These are phyloP conservation scores for Cyanistes caeruleus DNA, from an alignment of 2,113 vertebrate species.

Conservation along the genomic window DNA sequence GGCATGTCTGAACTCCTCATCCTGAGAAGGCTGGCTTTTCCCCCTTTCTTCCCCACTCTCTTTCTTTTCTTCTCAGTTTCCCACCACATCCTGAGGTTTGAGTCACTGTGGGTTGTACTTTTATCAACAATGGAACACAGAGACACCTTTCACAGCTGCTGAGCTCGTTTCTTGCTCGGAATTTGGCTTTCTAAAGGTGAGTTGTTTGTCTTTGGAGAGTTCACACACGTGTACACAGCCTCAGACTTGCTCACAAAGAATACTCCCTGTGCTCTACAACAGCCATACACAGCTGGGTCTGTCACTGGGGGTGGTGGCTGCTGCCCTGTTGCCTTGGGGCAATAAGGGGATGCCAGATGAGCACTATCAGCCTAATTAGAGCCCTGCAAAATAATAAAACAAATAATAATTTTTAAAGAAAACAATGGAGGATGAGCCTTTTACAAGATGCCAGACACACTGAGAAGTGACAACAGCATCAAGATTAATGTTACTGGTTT, in stretches of 20 bases:
- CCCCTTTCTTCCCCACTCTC: neutral
- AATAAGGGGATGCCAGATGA: neutral
- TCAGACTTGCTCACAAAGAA: constrained; percentile 14
- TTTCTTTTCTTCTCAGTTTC: neutral
- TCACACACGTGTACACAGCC: neutral
- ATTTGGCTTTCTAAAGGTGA: constrained; percentile 15
- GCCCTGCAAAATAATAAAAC: neutral
- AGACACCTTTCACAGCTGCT: constrained; percentile 38
- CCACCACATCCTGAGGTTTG: neutral
- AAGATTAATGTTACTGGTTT: neutral
- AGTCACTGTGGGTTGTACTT: constrained; percentile 2
- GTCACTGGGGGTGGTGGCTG: neutral
- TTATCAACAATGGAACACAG: neutral
- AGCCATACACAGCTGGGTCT: neutral
- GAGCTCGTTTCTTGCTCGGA: neutral
- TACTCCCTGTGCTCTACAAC: neutral
- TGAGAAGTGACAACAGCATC: neutral
- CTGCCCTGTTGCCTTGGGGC: neutral
- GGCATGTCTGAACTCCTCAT: constrained; percentile 26
- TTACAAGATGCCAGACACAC: neutral
- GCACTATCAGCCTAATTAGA: neutral
- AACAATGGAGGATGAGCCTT: neutral
- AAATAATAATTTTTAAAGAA: neutral
- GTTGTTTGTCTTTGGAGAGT: constrained; percentile 38
- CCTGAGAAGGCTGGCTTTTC: neutral